A percentile compares a stretch with the other conserved stretches of the same genome.
These are phyloP conservation scores for Papilio glaucus DNA, from an alignment of 1,140 invertebrate genomes.

Conservation along the genomic window DNA sequence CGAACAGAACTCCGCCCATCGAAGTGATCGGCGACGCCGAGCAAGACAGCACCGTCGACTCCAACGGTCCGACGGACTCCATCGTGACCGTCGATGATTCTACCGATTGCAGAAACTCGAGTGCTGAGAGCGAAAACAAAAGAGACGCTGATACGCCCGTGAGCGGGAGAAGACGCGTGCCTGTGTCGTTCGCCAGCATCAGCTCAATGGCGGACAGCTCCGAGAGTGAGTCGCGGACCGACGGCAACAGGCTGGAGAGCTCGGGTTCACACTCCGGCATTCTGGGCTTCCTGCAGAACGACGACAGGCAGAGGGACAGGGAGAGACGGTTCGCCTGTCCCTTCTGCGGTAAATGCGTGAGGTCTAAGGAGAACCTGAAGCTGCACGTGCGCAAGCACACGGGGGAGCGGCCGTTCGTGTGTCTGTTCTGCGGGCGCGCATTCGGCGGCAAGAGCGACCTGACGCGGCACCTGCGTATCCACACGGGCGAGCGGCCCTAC, in stretches of 20 bases:
- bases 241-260: constrained; percentile 68
- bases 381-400: constrained; percentile 95
- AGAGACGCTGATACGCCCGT: constrained; percentile 61
- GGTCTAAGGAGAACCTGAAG: constrained; percentile 94
- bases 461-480: constrained; percentile 92
- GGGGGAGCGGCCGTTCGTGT: constrained; percentile 93
- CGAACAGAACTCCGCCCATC: constrained; percentile 58
- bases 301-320: constrained; percentile 87
- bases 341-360: constrained; percentile 94
- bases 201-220: constrained; percentile 81
- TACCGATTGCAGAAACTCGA: constrained; percentile 68
- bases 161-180: constrained; percentile 62
- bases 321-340: constrained; percentile 91
- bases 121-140: constrained; percentile 69
- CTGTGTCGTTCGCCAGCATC: constrained; percentile 80
- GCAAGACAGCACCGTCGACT: constrained; percentile 89
- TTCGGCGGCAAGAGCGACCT: constrained; percentile 94
- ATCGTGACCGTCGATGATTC: constrained; percentile 76
- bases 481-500: constrained; percentile 93
- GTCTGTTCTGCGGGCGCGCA: constrained; percentile 92
- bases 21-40: constrained; percentile 82
- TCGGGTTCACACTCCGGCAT: constrained; percentile 85
- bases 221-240: constrained; percentile 71
- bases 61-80: constrained; percentile 77
- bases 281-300: constrained; percentile 86